A percentile compares a stretch with the other conserved stretches of the same genome.
phyloP scores from a whole-genome alignment of 2,797 vertebrate species.

The Enteromius paludinosus region DNA sequence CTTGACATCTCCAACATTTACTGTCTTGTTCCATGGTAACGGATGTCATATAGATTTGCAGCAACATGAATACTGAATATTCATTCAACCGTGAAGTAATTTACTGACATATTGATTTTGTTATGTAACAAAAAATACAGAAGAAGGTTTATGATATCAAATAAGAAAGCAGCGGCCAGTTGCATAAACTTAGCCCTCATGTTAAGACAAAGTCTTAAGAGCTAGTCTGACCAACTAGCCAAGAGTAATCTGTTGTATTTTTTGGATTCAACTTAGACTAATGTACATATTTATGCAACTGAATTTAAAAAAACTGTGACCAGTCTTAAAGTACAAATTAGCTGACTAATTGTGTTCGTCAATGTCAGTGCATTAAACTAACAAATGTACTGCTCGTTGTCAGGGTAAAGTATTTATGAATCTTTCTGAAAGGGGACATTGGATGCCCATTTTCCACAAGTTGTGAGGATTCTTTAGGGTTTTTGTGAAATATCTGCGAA shows the following conservation, averaged over 20 bases:
- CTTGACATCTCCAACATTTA: not conserved
- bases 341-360: not conserved
- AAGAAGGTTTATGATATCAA: not conserved
- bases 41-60: not conserved
- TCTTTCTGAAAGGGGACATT: not conserved
- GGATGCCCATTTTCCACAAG: too few species aligned
- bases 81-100: not conserved
- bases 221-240: too few species aligned
- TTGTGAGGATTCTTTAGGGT: not conserved
- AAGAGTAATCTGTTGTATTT: too few species aligned
- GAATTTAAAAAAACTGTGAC: too few species aligned
- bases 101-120: not conserved
- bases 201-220: too few species aligned
- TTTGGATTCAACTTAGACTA: too few species aligned
- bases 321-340: not conserved
- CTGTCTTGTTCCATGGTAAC: not conserved
- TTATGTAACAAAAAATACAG: not conserved
- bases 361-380: not conserved
- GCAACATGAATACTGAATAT: not conserved
- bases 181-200: too few species aligned
- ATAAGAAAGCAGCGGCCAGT: not conserved
- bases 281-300: too few species aligned
- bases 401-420: not conserved
- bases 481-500: not conserved
- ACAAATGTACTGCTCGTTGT: not conserved